Conservation (phyloP, 2,888 invertebrate genomes). For the Nephrotoma appendiculata region DNA sequence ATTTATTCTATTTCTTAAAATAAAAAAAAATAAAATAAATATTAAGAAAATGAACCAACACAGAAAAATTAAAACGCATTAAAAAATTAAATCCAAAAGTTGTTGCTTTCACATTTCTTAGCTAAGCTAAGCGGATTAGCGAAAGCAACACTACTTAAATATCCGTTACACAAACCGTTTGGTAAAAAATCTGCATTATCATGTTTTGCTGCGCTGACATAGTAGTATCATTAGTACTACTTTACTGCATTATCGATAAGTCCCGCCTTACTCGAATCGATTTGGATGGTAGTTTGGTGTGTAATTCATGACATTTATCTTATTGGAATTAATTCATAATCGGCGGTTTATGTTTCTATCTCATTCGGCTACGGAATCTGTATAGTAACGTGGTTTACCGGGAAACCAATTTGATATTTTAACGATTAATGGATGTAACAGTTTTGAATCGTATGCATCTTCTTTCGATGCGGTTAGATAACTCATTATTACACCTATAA, state of each 20-base stretch:
- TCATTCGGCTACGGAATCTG: background rate
- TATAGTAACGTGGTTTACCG: constrained; percentile 33
- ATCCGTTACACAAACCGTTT: background rate
- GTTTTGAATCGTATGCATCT: constrained; percentile 49
- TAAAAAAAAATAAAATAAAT: too few species aligned
- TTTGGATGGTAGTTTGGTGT: background rate
- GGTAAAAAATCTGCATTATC: background rate
- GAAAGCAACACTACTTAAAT: too few species aligned
- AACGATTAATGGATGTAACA: constrained; percentile 47
- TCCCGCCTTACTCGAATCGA: background rate
- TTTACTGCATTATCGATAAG: background rate
- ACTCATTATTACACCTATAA: constrained; percentile 55
- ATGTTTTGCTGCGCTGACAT: background rate
- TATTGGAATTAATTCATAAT: too few species aligned
- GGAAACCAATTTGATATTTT: constrained; percentile 42
- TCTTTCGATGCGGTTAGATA: constrained; percentile 42
- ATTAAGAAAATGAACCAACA: too few species aligned
- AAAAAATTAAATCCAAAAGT: too few species aligned
- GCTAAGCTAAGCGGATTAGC: too few species aligned
- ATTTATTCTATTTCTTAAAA: too few species aligned
- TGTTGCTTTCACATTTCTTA: too few species aligned
- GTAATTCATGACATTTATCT: background rate
- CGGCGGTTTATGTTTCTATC: background rate
- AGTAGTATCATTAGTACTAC: background rate
- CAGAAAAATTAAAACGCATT: too few species aligned